phyloP scores from a whole-genome alignment of 2,797 vertebrate species.

The Sparidentex hasta region DNA sequence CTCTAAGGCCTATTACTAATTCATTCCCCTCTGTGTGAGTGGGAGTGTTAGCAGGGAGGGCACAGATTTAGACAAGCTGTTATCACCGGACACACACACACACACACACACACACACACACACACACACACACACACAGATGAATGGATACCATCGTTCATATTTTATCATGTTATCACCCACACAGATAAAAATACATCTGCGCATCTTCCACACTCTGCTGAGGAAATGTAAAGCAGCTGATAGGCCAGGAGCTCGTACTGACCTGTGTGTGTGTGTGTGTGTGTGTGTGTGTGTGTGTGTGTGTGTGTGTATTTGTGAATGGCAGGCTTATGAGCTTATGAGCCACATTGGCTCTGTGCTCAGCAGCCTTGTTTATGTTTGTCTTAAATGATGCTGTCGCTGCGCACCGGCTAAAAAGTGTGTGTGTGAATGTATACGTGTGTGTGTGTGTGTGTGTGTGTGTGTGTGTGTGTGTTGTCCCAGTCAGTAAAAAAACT shows the following conservation, averaged over 20 bases:
- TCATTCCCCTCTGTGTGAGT: constrained; percentile 47
- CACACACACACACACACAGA: neutral
- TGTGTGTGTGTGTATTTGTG: constrained; percentile 15
- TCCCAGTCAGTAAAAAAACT: constrained; percentile 38
- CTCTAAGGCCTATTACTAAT: constrained; percentile 53
- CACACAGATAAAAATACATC: constrained; percentile 32
- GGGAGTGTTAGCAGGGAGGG: constrained; percentile 48
- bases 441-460: constrained; percentile 11
- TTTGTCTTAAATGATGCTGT: constrained; percentile 51
- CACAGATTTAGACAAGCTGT: constrained; percentile 67
- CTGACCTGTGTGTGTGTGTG: constrained; percentile 13
- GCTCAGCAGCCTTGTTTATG: constrained; percentile 50
- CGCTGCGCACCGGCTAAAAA: constrained; percentile 16
- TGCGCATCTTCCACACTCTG: constrained; percentile 15
- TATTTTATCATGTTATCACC: constrained; percentile 21
- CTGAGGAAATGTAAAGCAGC: constrained; percentile 14
- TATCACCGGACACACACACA: constrained; percentile 29
- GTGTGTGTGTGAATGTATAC: constrained; percentile 10
- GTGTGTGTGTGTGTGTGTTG: constrained; percentile 16
- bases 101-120: neutral
- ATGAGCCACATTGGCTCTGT: constrained; percentile 22
- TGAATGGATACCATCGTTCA: constrained; percentile 26
- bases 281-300: constrained; percentile 22
- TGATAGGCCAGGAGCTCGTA: neutral
- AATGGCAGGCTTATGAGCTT: constrained; percentile 38